phyloP scores from a whole-genome alignment of 2,888 invertebrate genomes.

The Drosophila barbarae region DNA sequence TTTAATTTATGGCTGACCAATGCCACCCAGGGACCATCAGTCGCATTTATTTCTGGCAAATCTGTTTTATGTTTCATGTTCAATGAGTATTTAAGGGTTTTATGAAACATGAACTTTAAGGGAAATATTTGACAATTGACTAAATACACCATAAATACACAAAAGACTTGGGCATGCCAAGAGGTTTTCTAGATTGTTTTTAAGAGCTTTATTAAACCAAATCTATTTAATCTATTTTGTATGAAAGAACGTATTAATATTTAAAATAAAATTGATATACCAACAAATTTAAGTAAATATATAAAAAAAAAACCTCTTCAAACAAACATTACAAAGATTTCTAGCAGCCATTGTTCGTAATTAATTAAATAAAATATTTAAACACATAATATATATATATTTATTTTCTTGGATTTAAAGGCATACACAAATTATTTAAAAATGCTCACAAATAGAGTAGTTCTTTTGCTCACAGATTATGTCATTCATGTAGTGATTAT shows the following conservation, averaged over 20 bases:
- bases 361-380: neutral
- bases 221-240: too few relatives aligned
- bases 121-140: neutral
- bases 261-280: too few relatives aligned
- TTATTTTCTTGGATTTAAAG: neutral
- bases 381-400: neutral
- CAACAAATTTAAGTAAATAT: too few relatives aligned
- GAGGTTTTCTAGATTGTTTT: too few relatives aligned
- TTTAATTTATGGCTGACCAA: slow-evolving; percentile 60
- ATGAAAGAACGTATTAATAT: too few relatives aligned
- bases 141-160: neutral
- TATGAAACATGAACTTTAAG: neutral
- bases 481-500: slow-evolving; percentile 2
- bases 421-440: neutral
- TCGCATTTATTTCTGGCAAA: slow-evolving; percentile 1
- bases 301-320: too few relatives aligned
- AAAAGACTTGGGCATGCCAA: too few relatives aligned
- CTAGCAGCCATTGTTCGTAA: too few relatives aligned
- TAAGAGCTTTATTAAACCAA: too few relatives aligned
- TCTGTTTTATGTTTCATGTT: slow-evolving; percentile 4
- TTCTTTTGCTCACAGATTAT: neutral
- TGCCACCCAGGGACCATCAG: slow-evolving; percentile 24
- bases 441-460: neutral
- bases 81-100: neutral
- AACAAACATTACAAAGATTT: too few relatives aligned